These are phyloP conservation scores for Pseudotriccus pelzelni DNA, from an alignment of 2,797 vertebrate species.

Conservation along the genomic window DNA sequence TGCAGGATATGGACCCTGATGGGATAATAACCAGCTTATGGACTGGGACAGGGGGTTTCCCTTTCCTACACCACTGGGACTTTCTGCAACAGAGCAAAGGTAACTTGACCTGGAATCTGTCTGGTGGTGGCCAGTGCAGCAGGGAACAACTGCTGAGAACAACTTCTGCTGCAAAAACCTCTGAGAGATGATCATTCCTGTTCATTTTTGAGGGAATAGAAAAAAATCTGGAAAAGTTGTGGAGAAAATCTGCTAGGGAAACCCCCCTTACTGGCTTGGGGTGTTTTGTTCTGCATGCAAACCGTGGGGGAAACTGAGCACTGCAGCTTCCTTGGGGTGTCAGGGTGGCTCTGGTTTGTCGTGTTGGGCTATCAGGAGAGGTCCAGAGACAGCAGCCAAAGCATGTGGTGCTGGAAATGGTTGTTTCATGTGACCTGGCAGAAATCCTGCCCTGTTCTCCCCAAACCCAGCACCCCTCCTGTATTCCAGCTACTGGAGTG, in stretches of 20 bases:
- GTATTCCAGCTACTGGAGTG: neutral
- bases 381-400: neutral
- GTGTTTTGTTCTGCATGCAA: too few species aligned
- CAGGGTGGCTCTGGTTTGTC: neutral
- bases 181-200: accelerated
- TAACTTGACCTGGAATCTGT: neutral
- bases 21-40: neutral
- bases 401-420: neutral
- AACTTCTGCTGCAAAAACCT: neutral
- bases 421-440: neutral
- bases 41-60: neutral
- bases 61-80: accelerated
- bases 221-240: neutral
- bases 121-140: neutral
- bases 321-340: neutral
- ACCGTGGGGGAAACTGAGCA: neutral
- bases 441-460: neutral
- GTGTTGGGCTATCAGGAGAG: accelerated
- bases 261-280: neutral
- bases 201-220: neutral
- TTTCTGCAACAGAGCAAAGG: neutral
- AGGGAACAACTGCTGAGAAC: neutral
- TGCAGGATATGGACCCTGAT: neutral
- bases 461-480: neutral
- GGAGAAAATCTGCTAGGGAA: neutral